A percentile compares a stretch with the other conserved stretches of the same genome.
These are phyloP conservation scores for Bagarius yarrelli DNA, from an alignment of 2,113 vertebrate genomes.

Conservation along the genomic window DNA sequence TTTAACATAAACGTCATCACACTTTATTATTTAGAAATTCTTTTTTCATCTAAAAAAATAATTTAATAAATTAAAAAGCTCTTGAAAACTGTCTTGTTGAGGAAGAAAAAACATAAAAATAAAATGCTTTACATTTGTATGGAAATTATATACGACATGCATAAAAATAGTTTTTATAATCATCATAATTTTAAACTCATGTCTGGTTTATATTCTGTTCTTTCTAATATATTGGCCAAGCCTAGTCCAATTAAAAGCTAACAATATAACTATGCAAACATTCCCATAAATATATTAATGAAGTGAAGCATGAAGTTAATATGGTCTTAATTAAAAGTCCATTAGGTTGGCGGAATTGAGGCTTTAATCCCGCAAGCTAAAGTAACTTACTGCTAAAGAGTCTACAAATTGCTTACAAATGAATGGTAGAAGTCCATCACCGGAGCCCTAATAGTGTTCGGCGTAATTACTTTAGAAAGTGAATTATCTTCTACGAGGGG, in stretches of 20 bases:
- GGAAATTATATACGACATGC: no score
- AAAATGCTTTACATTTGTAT: no score
- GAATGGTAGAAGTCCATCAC: constrained; percentile 54
- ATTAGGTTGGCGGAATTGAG: constrained; percentile 40
- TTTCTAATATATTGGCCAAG: no score
- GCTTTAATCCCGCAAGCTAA: constrained; percentile 45
- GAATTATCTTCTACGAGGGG: constrained; percentile 54
- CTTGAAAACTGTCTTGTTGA: no score
- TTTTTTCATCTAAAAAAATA: no score
- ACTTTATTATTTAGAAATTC: no score
- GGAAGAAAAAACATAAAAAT: no score
- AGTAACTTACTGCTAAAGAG: constrained; percentile 51
- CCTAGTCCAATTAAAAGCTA: not conserved
- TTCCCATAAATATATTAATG: constrained; percentile 47
- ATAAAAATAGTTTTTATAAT: no score
- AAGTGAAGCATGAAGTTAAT: constrained; percentile 46
- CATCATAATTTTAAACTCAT: no score
- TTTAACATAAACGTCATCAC: no score
- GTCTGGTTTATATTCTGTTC: not conserved
- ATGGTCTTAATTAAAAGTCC: constrained; percentile 43
- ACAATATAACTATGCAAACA: constrained; percentile 23
- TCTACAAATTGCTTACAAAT: constrained; percentile 55
- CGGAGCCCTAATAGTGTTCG: constrained; percentile 45
- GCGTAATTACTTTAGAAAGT: constrained; percentile 54
- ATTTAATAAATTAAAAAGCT: no score